Base-by-base conservation (phyloP, 1,140 invertebrate species). In the Drosophila biarmipes region DNA sequence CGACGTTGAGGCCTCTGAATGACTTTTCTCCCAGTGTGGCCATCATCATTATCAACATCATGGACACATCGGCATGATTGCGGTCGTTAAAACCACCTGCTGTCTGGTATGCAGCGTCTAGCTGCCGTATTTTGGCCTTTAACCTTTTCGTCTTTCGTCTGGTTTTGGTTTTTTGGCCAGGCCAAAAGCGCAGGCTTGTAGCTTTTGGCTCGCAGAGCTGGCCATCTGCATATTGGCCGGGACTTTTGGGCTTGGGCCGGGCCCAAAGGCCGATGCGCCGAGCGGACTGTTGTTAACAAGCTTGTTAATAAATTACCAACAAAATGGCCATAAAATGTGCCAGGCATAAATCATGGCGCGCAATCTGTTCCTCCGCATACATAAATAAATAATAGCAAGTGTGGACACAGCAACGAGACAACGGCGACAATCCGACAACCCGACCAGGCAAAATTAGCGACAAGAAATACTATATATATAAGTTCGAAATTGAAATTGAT, bases 301-400 rank as follows among this genome's bases (percentile, higher is more conserved):
- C 84, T 89, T 89, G 84, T 89, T 89, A 89, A 89, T 89, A 89
- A 89, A 89, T 89, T 89, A 89, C 84, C 85, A 89, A 89, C 84
- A 89, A 89, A 89, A 89, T 89, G 80, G 84, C 84, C 84, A 89
- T 90, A 89, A 89, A 89, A 89, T 89, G 79, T 89, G 84, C 84
- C 84, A 89, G 54, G 76, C 84, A 89, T 89, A 89, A 89, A 89
- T 89, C 84, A 89, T 84, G 74, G 63, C 55, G 49, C 73, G 62
- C 73, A 76, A 68, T 76, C 73, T 87, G 84, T 55, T 46, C 55
- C 21, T 12, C 37, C 29, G 69, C 34, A 89, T 87, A 76, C 80
- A 89, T 87, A 87, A 87, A 86, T 86, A 86, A 86, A 87, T 89
- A 86, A 86, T 87, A 82, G 72, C 82, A 82, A 86, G 78, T 87